These are phyloP conservation scores for Rissa tridactyla DNA, from an alignment of 2,113 vertebrate species.

Conservation along the genomic window DNA sequence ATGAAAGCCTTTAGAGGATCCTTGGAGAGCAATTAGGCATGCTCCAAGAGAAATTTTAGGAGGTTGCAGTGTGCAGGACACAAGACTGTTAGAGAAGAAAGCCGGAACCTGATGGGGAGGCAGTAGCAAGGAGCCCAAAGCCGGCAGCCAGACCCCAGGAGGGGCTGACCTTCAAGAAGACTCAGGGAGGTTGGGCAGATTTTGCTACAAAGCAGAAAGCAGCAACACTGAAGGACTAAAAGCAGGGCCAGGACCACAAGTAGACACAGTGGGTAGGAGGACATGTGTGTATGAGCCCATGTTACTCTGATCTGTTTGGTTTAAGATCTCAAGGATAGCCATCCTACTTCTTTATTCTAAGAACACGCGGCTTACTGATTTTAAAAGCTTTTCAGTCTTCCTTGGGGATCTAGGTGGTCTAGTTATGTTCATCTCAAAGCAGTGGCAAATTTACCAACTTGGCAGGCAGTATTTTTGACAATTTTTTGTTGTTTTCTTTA, in stretches of 20 bases:
- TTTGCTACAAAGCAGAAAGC: neutral
- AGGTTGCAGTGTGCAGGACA: neutral
- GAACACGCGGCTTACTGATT: neutral
- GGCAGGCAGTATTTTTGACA: neutral
- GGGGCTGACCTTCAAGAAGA: neutral
- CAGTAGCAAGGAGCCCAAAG: rapidly evolving
- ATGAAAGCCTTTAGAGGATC: neutral
- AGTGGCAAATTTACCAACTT: neutral
- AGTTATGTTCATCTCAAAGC: neutral
- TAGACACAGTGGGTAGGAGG: neutral
- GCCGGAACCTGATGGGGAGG: rapidly evolving
- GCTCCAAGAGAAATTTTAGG: neutral
- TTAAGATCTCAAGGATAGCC: neutral
- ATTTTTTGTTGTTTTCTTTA: neutral
- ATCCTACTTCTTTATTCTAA: neutral
- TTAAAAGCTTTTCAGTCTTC: neutral
- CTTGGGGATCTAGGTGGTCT: neutral
- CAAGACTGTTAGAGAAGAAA: neutral
- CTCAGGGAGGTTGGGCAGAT: neutral
- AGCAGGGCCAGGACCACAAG: neutral
- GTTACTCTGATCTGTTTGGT: neutral
- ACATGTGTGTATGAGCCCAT: rapidly evolving
- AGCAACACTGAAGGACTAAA: neutral
- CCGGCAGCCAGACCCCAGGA: neutral
- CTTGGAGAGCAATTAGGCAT: neutral